Evolutionary conservation across 2,113 vertebrate genomes (phyloP), one percentile per base, ranked within the genome.

Genomic region (Girardinichthys multiradiatus): DNA sequence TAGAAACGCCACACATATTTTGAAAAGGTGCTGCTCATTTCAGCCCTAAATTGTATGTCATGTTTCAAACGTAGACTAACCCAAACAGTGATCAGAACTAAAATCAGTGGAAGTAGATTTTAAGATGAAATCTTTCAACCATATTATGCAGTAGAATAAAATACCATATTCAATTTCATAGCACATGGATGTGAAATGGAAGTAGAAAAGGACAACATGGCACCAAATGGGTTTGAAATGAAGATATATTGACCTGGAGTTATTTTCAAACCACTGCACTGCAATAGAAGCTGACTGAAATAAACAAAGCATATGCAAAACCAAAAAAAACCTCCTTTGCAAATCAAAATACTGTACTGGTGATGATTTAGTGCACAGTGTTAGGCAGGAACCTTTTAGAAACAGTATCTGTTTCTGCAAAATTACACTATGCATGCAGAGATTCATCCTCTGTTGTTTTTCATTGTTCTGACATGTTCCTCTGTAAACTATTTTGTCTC

Each of bases 381-480:
- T 12, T 10, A 35, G 0, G 1, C 2, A 12, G 37, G 37, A 39
- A 10, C 10, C 31, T 33, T 6, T 33, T 33, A 33, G 31, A 33
- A 45, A 45, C 17, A 45, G 48, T 17, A 21, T 7, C 2, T 51
- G 45, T 14, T 51, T 51, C 45, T 51, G 1, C 45, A 51, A 24
- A 21, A n/a, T 8, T 24, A n/a, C 21, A n/a, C 24, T 2, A 4
- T n/a, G 48, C 57, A 33, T 58, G n/a, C 54, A 57, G 27, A 57
- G 27, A 74, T 71, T 14, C 35, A 42, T 74, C 63, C 39, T 42
- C 24, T 33, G 14, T 62, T 61, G 29, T 75, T 26, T 48, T 17
- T 33, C 39, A 65, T 57, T 67, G 59, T 6, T 73, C 30, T 24
- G n/a, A 26, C n/a, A 8, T 14, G 11, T 37, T 80, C 4, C 1